Evolutionary conservation across 2,797 vertebrate genomes (phyloP), one percentile per base, ranked within the genome.

Genomic region (Dicrostonyx torquatus): DNA sequence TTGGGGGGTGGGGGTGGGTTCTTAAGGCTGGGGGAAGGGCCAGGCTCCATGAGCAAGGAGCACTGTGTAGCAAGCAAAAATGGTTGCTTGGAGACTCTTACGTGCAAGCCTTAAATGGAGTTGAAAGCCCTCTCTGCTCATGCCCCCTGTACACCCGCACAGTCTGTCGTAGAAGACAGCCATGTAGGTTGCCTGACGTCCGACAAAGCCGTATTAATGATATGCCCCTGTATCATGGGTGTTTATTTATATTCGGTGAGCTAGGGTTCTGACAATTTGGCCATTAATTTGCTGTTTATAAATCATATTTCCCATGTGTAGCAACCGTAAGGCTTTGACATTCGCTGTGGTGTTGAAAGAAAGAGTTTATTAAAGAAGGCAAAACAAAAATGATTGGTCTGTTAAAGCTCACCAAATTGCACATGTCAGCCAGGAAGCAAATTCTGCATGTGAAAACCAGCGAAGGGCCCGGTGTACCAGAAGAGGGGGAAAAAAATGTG

Each of bases 281-380:
- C 72, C 93, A 90, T 95, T 95, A 97, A 95, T 96, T 96, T 97
- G 76, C 90, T 97, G 87, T 96, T 96, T 96, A 96, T 94, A 97
- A 97, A 97, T 20, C 29, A 13, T 79, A 79, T 91, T 97, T 97
- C 95, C 93, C 22, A 94, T 90, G 62, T 17, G 64, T 89, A 73
- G 83, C 87, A 92, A 96, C 95, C 95, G 77, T 95, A 96, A 95
- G 87, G 89, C 83, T 93, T 95, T 96, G 95, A 97, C 96, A 94
- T 96, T 97, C 86, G 82, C 45, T 34, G 93, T 82, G 34, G 73
- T 94, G 95, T 96, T 97, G 95, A 97, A 97, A 97, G 95, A 96
- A 96, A 94, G 94, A 96, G 96, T 96, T 97, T 96, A 97, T 96
- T 96, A 95, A 96, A 92, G 94, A 95, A 79, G 29, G 45, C 34